Percentiles rank a stretch among this genome's conserved stretches.
phyloP scores from a whole-genome alignment of 2,888 invertebrate genomes.

The Sinodicranocentrus sp. region DNA sequence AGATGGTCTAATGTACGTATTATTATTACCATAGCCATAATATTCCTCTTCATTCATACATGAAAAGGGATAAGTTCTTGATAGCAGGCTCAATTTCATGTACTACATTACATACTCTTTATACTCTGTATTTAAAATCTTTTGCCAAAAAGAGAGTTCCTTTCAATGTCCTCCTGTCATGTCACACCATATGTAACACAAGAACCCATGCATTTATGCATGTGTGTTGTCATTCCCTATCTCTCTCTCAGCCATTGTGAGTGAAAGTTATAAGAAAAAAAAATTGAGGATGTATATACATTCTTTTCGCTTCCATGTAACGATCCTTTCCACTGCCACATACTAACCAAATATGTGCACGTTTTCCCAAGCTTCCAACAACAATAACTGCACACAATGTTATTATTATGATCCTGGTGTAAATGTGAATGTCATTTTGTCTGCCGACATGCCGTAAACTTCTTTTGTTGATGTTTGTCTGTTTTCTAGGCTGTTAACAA shows the following conservation, averaged over 20 bases:
- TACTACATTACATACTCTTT: constrained; percentile 16
- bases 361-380: background rate
- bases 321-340: background rate
- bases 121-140: constrained; percentile 9
- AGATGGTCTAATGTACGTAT: constrained; percentile 2
- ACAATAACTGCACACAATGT: constrained; percentile 61
- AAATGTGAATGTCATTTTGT: constrained; percentile 66
- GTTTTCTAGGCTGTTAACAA: constrained; percentile 42
- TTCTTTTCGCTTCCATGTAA: background rate
- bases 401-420: constrained; percentile 59
- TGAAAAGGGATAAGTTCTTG: constrained; percentile 3
- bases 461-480: constrained; percentile 42
- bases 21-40: constrained; percentile 1
- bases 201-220: constrained; percentile 19
- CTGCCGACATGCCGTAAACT: constrained; percentile 60
- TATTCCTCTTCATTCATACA: background rate
- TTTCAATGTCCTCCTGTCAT: constrained; percentile 11
- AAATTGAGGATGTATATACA: background rate
- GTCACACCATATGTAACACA: background rate
- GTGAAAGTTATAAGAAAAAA: background rate
- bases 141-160: background rate
- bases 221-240: constrained; percentile 7
- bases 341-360: too few species aligned
- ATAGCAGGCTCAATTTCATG: constrained; percentile 18
- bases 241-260: background rate